These are phyloP conservation scores for Catocala fraxini DNA, from an alignment of 2,888 invertebrate species.

Conservation along the genomic window DNA sequence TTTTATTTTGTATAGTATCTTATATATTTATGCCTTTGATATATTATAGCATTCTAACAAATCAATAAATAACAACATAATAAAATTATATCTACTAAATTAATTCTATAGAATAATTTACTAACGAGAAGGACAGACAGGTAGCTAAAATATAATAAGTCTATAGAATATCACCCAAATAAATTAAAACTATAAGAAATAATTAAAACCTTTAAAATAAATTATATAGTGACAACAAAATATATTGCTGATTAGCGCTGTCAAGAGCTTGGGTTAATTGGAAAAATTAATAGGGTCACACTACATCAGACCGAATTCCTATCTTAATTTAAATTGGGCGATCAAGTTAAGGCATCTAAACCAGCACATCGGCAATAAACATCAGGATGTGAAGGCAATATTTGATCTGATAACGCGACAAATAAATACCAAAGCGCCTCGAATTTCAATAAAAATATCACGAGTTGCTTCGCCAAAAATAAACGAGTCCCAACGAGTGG, in stretches of 20 bases:
- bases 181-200: neutral
- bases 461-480: slow-evolving; percentile 64
- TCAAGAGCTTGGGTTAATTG: slow-evolving; percentile 30
- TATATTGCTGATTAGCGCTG: slow-evolving; percentile 42
- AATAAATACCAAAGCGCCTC: slow-evolving; percentile 69
- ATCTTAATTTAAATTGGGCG: slow-evolving; percentile 41
- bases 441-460: slow-evolving; percentile 75
- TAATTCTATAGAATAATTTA: neutral
- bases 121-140: slow-evolving; percentile 17
- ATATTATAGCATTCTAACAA: no score
- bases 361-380: slow-evolving; percentile 56
- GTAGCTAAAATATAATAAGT: slow-evolving; percentile 4
- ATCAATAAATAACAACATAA: no score
- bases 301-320: slow-evolving; percentile 43
- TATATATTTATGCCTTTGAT: no score
- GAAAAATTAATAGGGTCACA: slow-evolving; percentile 39
- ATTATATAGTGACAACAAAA: slow-evolving; percentile 21
- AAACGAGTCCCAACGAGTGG: slow-evolving; percentile 65
- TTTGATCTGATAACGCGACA: slow-evolving; percentile 71
- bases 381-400: slow-evolving; percentile 60
- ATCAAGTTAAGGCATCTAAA: slow-evolving; percentile 50
- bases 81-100: no score
- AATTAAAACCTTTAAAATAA: slow-evolving; percentile 13
- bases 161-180: neutral
- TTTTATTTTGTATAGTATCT: no score